Evolutionary conservation across 2,888 invertebrate genomes (phyloP).

Genomic region (Lepidocyrtinus sp.): DNA sequence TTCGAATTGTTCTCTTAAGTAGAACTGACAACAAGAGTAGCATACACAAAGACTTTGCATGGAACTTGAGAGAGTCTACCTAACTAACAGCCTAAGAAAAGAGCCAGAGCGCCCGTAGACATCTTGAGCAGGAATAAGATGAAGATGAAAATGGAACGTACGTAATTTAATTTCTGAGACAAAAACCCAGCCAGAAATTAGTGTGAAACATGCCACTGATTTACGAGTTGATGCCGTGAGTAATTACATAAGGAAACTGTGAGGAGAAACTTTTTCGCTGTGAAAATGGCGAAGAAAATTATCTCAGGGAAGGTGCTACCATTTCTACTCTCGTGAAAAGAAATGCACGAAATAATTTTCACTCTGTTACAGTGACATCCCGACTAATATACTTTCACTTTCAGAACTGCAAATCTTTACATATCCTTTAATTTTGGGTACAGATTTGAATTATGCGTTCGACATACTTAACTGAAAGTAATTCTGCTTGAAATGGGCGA

Average conservation of each 20-base stretch:
- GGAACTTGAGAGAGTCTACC: not conserved
- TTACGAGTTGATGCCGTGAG: slow-evolving; percentile 55
- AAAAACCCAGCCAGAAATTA: slow-evolving; percentile 48
- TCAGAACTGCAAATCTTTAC: too few relatives aligned
- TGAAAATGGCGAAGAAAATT: too few relatives aligned
- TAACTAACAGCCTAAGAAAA: not conserved
- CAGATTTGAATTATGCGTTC: too few relatives aligned
- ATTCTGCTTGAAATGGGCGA: too few relatives aligned
- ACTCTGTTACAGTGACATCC: too few relatives aligned
- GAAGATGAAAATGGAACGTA: slow-evolving; percentile 38
- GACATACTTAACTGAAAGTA: too few relatives aligned
- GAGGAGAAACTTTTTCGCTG: too few relatives aligned
- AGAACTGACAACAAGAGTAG: slow-evolving; percentile 44
- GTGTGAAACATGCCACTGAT: slow-evolving; percentile 53
- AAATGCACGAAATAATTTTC: too few relatives aligned
- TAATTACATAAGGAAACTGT: slow-evolving; percentile 50
- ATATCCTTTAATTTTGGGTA: too few relatives aligned
- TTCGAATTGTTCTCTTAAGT: slow-evolving; percentile 57
- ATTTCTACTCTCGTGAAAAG: too few relatives aligned
- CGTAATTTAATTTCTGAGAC: slow-evolving; percentile 56
- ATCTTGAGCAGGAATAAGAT: not conserved
- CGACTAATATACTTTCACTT: too few relatives aligned
- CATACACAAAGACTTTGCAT: not conserved
- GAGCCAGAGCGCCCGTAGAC: not conserved
- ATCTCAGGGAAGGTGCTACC: too few relatives aligned